phyloP scores from a whole-genome alignment of 2,888 invertebrate species.

The Lasioglossum figueresi region DNA sequence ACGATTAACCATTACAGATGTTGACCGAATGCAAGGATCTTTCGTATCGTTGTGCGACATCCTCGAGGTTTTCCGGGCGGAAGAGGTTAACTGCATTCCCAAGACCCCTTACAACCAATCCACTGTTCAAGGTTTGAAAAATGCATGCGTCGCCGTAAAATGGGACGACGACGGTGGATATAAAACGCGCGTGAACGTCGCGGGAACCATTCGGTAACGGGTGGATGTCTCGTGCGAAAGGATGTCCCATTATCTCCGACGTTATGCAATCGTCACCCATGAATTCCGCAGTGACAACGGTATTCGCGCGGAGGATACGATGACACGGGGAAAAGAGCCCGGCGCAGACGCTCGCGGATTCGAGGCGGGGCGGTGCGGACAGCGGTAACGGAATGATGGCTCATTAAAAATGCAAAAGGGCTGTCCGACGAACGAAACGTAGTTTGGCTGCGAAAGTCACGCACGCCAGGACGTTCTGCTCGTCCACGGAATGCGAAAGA shows the following conservation, averaged over 20 bases:
- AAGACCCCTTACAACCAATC: background rate
- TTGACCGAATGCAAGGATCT: too few relatives aligned
- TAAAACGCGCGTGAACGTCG: background rate
- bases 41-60: too few relatives aligned
- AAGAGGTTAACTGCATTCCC: background rate
- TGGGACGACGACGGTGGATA: background rate
- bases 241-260: background rate
- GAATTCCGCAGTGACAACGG: constrained; percentile 17
- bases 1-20: too few relatives aligned
- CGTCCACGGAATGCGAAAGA: constrained; percentile 66
- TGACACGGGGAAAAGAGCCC: background rate
- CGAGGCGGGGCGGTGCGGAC: constrained; percentile 3
- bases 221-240: background rate
- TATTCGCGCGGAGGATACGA: constrained; percentile 10
- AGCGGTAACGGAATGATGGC: constrained; percentile 25
- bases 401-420: constrained; percentile 66
- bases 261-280: constrained; percentile 23
- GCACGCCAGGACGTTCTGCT: constrained; percentile 47
- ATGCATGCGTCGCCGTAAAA: background rate
- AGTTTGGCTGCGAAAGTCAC: constrained; percentile 58
- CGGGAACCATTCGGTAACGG: background rate
- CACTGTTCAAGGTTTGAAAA: background rate
- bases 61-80: too few relatives aligned
- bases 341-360: background rate
- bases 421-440: constrained; percentile 49